Evolutionary conservation across 1,140 invertebrate species (phyloP).

Genomic region (Aphelenchoides avenae): DNA sequence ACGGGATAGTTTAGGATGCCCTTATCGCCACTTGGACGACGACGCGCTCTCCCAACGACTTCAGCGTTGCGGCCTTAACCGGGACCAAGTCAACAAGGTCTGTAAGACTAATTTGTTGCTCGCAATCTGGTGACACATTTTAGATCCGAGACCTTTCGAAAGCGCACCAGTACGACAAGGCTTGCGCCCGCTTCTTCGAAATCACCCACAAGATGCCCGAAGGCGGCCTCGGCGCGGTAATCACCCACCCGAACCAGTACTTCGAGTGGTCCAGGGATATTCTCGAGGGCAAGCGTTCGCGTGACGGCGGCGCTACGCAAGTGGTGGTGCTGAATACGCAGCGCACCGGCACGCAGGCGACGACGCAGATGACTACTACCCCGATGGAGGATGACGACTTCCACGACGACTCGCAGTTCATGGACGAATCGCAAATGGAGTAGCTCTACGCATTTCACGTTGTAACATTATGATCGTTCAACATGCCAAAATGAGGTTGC

Average conservation of each 20-base stretch:
- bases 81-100: constrained; percentile 24
- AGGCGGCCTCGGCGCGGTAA: constrained; percentile 45
- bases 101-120: background rate
- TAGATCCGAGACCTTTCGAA: constrained; percentile 55
- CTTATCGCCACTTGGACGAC: constrained; percentile 76
- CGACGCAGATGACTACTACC: too few relatives aligned
- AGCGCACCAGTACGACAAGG: constrained; percentile 18
- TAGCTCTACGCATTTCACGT: too few relatives aligned
- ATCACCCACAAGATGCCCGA: constrained; percentile 23
- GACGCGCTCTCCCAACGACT: constrained; percentile 71
- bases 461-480: too few relatives aligned
- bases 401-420: too few relatives aligned
- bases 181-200: constrained; percentile 35
- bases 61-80: constrained; percentile 45
- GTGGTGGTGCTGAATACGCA: too few relatives aligned
- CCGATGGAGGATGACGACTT: too few relatives aligned
- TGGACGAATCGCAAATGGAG: too few relatives aligned
- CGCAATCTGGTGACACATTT: constrained; percentile 1
- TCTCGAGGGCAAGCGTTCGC: too few relatives aligned
- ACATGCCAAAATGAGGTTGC: too few relatives aligned
- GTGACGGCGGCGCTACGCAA: too few relatives aligned
- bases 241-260: constrained; percentile 88
- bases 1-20: constrained; percentile 71
- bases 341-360: too few relatives aligned
- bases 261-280: too few relatives aligned